Evolutionary conservation across 2,888 invertebrate species (phyloP), one percentile per base, ranked within the genome.

Genomic region (Colostygia pectinataria): DNA sequence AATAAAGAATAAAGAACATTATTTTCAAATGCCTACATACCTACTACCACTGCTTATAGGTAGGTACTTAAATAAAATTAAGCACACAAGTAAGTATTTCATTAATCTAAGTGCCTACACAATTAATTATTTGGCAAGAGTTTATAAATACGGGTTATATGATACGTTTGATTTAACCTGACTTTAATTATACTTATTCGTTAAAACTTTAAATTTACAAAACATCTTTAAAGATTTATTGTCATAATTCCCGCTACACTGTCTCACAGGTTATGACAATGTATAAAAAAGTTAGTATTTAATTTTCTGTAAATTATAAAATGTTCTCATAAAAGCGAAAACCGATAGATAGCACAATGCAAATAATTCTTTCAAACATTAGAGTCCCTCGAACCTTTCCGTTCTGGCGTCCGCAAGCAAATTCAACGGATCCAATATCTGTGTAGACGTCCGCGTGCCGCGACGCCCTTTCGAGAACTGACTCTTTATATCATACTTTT

Each of bases 401-500:
- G 80, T 79, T 27, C 80, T 65, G 0, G 75, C 27, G 25, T 84
- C 87, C 0, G 72, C 65, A 77, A 90, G 81, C 52, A 88, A 59
- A 36, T 88, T 83, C 37, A 89, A 44, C 0, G 90, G 90, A 34
- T 89, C 89, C 33, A 87, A 28, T 0, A 87, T 81, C 56, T 80
- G 83, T 0, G 72, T 70, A 0, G 58, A 56, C 24, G 78, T 68
- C 28, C 87, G 68, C 0, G 84, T 65, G 0, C 90, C 90, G 0
- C 91, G 81, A 0, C 91, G 68, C 0, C 90, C 90, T 62, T 90
- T 88, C 0, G 90, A 90, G 59, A 90, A 91, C 66, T 91, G 90
- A 59, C 91, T 91, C 63, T 91, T 90, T 23, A 91, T 91, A 62
- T 91, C 90, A 53, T 91, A 91, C 48, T 91, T 90, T 41, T 91